Evolutionary conservation across 2,113 vertebrate genomes (phyloP), one percentile per base, ranked within the genome.

Genomic region (Elgaria multicarinata): DNA sequence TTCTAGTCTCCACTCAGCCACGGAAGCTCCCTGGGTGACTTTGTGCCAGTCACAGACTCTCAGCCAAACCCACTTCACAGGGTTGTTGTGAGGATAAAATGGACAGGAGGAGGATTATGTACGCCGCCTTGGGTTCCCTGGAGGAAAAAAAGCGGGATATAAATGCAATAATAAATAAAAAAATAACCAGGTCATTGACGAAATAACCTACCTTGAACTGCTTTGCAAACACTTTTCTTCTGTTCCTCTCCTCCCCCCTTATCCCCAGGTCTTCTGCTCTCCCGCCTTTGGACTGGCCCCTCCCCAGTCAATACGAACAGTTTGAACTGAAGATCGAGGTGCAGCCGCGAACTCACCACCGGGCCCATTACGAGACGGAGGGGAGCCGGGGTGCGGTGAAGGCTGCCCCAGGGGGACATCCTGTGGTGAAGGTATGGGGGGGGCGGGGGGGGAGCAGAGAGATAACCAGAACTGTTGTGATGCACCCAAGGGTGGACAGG

Each of bases 321-420:
- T 97, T 98, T 18, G 98, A 99, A 89, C 95, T 99, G 95, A 97
- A 97, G 26, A 98, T 99, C 0, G 98, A 99, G 88, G 98, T 98
- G 50, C 98, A 99, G 95, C 98, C 98, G 3, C 96, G 98, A 33
- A 97, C 98, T 1, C 98, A 99, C 92, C 98, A 99, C 91, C 96
- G 98, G 14, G 98, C 98, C 77, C 98, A 99, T 94, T 99, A 99
- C 4, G 98, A 99, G 96, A 99, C 98, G 0, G 98, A 99, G 93
- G 98, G 98, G 86, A 99, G 98, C 94, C 93, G 98, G 67, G 98
- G 98, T 24, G 98, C 98, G 0, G 98, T 99, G 82, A 99, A 99
- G 94, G 98, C 98, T 7, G 91, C 97, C 0, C 98, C 98, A 0
- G 97, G 97, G 1, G 98, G 98, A 39, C 98, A 98, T 92, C 98